Evolutionary conservation across 1,140 invertebrate species (phyloP).

Genomic region (Hormaphis cornu): DNA sequence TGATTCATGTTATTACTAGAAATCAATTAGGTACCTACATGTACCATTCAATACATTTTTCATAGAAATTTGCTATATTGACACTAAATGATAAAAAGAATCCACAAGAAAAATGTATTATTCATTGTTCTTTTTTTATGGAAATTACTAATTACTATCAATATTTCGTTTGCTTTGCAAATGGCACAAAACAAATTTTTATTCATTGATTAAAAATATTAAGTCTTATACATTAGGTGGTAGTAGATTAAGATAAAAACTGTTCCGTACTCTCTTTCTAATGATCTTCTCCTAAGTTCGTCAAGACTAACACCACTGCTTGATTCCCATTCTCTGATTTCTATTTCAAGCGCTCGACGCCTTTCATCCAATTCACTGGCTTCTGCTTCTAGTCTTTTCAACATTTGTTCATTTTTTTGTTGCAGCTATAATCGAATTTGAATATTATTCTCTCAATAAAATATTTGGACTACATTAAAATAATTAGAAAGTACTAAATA

Average conservation of each 20-base stretch:
- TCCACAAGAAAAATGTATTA: too few relatives aligned
- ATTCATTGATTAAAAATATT: neutral
- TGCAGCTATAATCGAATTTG: slow-evolving; percentile 48
- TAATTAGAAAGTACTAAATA: slow-evolving; percentile 1
- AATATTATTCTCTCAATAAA: neutral
- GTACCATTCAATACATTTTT: neutral
- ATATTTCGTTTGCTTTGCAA: slow-evolving; percentile 35
- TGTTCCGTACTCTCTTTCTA: slow-evolving; percentile 71
- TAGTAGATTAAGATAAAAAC: neutral
- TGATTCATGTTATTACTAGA: too few relatives aligned
- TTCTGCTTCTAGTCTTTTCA: slow-evolving; percentile 70
- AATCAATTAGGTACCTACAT: too few relatives aligned
- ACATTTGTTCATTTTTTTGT: slow-evolving; percentile 59
- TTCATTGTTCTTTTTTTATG: too few relatives aligned
- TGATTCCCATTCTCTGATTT: slow-evolving; percentile 80
- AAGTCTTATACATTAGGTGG: neutral
- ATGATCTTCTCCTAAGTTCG: slow-evolving; percentile 67
- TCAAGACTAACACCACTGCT: slow-evolving; percentile 78
- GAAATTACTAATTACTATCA: slow-evolving; percentile 36
- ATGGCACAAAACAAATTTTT: too few relatives aligned
- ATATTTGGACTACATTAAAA: neutral
- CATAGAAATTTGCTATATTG: neutral
- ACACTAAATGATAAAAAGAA: too few relatives aligned
- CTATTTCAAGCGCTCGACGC: slow-evolving; percentile 71
- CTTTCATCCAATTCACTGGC: slow-evolving; percentile 85